phyloP scores from a whole-genome alignment of 2,797 vertebrate species.

The Coregonus sp. region DNA sequence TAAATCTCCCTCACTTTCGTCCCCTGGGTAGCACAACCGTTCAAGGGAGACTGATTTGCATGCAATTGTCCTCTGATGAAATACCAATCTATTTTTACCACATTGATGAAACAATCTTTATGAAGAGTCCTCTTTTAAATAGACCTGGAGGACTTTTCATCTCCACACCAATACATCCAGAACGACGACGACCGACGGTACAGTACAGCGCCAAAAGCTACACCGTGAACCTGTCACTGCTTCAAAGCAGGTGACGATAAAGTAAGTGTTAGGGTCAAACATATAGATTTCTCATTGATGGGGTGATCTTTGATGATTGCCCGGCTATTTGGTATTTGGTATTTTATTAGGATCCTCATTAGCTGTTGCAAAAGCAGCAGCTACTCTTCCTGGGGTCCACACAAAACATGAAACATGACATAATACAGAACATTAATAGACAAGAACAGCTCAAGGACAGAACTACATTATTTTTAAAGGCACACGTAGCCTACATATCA shows the following conservation, averaged over 20 bases:
- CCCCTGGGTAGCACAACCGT: conserved; percentile 57
- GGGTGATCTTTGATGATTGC: conserved; percentile 33
- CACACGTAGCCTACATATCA: no score
- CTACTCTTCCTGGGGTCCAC: no score
- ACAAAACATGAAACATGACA: no score
- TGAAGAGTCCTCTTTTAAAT: conserved; percentile 30
- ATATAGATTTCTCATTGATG: conserved; percentile 46
- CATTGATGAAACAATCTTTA: conserved; percentile 41
- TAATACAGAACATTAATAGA: no score
- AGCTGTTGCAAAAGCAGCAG: no score
- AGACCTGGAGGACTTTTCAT: conserved; percentile 21
- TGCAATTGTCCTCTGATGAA: conserved; percentile 66
- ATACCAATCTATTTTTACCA: conserved; percentile 64
- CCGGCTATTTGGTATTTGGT: not conserved
- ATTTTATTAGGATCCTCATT: no score
- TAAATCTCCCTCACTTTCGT: conserved; percentile 55
- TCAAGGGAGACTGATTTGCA: conserved; percentile 68
- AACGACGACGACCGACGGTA: not conserved
- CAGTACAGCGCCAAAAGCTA: not conserved
- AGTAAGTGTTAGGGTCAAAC: not conserved
- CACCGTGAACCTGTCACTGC: not conserved
- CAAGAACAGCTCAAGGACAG: no score
- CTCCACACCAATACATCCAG: not conserved
- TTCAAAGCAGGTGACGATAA: not conserved
- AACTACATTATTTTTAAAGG: no score